These are phyloP conservation scores for Eospalax fontanierii DNA, from an alignment of 2,797 vertebrate species.

Conservation along the genomic window DNA sequence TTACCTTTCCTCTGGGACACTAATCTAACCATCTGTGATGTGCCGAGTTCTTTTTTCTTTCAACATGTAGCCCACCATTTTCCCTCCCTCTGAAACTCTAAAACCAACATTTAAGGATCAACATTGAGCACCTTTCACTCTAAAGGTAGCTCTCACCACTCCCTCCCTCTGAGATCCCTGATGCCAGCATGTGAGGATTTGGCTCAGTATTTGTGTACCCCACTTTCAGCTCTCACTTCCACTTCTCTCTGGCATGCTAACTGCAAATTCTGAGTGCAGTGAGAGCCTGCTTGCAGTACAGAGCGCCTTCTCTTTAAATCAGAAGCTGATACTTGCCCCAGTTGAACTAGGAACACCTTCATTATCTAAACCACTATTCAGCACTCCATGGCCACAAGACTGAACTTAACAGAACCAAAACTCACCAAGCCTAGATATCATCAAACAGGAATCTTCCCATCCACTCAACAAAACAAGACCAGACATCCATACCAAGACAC, in stretches of 20 bases:
- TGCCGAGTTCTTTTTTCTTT: not conserved
- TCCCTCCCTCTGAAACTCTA: not conserved
- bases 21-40: not conserved
- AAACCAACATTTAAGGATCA: not conserved
- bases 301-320: not conserved
- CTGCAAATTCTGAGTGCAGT: not conserved
- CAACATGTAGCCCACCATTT: not conserved
- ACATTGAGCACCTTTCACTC: not conserved
- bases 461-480: not conserved
- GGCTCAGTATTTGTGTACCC: not conserved
- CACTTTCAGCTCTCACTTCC: not conserved
- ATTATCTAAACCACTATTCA: not conserved
- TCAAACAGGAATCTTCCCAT: not conserved
- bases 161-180: not conserved
- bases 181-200: not conserved
- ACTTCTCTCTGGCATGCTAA: not conserved
- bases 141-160: not conserved
- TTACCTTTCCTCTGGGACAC: not conserved
- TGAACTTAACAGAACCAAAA: not conserved
- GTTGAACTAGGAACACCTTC: not conserved
- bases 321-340: not conserved
- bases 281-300: not conserved
- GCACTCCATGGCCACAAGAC: not conserved
- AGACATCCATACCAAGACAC: not conserved
- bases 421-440: no score